phyloP scores from a whole-genome alignment of 2,888 invertebrate species.

The Priocnemis perturbator region DNA sequence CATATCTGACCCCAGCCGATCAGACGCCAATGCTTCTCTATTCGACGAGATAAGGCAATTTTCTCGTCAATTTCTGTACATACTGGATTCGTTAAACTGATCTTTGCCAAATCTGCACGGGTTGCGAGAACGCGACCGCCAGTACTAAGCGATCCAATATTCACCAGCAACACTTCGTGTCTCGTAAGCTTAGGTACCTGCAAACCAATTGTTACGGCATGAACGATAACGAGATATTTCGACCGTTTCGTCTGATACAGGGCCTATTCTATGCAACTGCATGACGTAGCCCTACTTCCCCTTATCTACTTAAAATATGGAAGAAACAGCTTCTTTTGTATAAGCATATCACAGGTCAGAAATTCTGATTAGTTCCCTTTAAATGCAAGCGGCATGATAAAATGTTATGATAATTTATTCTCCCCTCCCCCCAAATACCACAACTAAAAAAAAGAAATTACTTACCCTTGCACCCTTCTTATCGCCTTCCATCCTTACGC shows the following conservation, averaged over 20 bases:
- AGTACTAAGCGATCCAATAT: slow-evolving; percentile 98
- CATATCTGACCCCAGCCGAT: slow-evolving; percentile 99
- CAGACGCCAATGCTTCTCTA: slow-evolving; percentile 99
- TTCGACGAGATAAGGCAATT: slow-evolving; percentile 98
- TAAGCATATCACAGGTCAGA: too few relatives aligned
- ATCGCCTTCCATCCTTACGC: slow-evolving; percentile 98
- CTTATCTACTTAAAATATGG: too few relatives aligned
- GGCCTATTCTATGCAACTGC: too few relatives aligned
- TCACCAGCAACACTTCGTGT: slow-evolving; percentile 95
- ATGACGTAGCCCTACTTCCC: too few relatives aligned
- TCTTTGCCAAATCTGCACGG: slow-evolving; percentile 97
- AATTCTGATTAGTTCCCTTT: too few relatives aligned
- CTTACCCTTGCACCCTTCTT: slow-evolving; percentile 97
- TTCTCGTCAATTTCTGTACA: slow-evolving; percentile 99
- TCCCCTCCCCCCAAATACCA: too few relatives aligned
- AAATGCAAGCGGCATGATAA: too few relatives aligned
- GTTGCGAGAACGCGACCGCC: slow-evolving; percentile 97
- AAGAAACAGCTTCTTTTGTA: too few relatives aligned
- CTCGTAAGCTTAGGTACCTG: slow-evolving; percentile 91
- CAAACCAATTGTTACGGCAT: slow-evolving; percentile 18
- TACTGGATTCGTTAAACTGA: slow-evolving; percentile 96
- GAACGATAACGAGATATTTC: background rate
- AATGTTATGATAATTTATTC: too few relatives aligned
- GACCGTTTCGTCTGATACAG: too few relatives aligned
- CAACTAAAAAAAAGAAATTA: slow-evolving; percentile 4